Percentiles rank a stretch among this genome's conserved stretches.
phyloP scores from a whole-genome alignment of 2,888 invertebrate species.

The Tenthredo livida region DNA sequence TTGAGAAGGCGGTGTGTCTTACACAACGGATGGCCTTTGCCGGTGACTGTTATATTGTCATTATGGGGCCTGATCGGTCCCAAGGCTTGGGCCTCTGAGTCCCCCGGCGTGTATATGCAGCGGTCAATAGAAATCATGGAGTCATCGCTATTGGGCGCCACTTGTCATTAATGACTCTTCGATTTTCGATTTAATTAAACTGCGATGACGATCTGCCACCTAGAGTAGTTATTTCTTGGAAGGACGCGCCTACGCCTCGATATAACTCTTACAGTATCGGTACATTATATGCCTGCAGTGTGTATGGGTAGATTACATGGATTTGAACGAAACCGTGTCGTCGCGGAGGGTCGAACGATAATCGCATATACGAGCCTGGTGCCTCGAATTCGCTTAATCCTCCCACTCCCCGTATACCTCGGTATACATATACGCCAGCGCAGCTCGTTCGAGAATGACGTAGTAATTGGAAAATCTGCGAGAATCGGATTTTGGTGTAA shows the following conservation, averaged over 20 bases:
- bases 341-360: constrained; percentile 33
- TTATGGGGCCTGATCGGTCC: constrained; percentile 58
- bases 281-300: not conserved
- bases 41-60: constrained; percentile 62
- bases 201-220: constrained; percentile 75
- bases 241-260: constrained; percentile 47
- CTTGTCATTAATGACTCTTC: constrained; percentile 77
- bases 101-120: constrained; percentile 63
- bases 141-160: constrained; percentile 78
- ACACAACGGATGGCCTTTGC: constrained; percentile 56
- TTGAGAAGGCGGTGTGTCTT: constrained; percentile 68
- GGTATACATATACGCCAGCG: constrained; percentile 1
- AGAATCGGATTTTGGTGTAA: constrained; percentile 45
- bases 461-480: constrained; percentile 46
- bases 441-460: constrained; percentile 43
- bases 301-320: not conserved
- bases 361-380: constrained; percentile 12
- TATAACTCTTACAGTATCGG: not conserved
- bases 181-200: constrained; percentile 77
- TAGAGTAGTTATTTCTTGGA: constrained; percentile 58
- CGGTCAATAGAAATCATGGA: constrained; percentile 74
- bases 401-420: not conserved
- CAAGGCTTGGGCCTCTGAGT: not conserved
- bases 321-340: constrained; percentile 14
- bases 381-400: constrained; percentile 32